Base-by-base conservation (phyloP, 2,113 vertebrate genomes). In the Bufo bufo region DNA sequence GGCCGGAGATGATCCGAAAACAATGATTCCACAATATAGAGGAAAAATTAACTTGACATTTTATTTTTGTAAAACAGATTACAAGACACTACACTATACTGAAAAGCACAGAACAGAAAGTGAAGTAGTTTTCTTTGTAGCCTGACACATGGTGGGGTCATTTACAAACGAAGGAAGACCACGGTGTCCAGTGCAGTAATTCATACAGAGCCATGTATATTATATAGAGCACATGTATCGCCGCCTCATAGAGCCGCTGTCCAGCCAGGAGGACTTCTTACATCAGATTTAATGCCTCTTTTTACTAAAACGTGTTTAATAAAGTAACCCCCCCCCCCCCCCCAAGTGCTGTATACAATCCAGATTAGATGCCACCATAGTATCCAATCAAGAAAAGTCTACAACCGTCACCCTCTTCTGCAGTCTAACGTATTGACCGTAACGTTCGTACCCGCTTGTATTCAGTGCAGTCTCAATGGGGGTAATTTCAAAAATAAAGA, bases 11-110 rank as follows among this genome's bases (percentile, higher is more conserved):
- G 4, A 33, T 33, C 1, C 7, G 19, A 1, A 72, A 33, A 72
- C 33, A 75, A 75, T 17, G 14, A 75, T 75, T 49, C 8, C 14
- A 75, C 72, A 8, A 75, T 0, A 72, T 45, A 43, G 43, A 50
- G 13, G 72, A 74, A 74, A 74, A 74, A 74, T 74, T 74, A 74
- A 74, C 71, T 74, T 74, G 71, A 75, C 72, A 75, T 75, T 75
- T 75, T 75, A 75, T 75, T 49, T 75, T 75, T 75, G 72, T 75
- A 75, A 75, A 75, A 75, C 43, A 1, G 72, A 47, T 47, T 75
- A 75, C 72, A 75, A 75, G 72, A 75, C 72, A 75, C 72, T 75
- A 75, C 45, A 49, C 45, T 75, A 49, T 75, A 75, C 20, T 4
- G 49, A 49, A 49, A 75, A 49, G 72, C 47, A 75, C 72, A 75